phyloP scores from a whole-genome alignment of 1,140 invertebrate genomes.

The Acromyrmex echinatior region DNA sequence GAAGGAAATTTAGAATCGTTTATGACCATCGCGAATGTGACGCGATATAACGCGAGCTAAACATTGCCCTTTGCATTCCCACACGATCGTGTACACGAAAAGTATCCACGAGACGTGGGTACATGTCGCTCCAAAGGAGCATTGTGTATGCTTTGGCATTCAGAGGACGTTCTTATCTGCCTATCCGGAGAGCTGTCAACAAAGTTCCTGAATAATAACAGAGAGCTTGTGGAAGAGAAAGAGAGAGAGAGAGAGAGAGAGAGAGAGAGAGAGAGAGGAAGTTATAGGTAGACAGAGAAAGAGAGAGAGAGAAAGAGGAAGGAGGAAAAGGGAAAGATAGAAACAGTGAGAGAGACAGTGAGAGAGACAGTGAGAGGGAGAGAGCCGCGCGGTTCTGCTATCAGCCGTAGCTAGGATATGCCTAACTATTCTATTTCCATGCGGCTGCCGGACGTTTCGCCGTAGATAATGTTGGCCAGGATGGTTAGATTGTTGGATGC shows the following conservation, averaged over 20 bases:
- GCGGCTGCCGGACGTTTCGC: slow-evolving; percentile 83
- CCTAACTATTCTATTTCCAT: slow-evolving; percentile 84
- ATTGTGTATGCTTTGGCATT: slow-evolving; percentile 86
- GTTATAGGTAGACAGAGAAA: too few relatives aligned
- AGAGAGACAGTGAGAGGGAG: slow-evolving; percentile 51
- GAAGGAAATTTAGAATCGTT: slow-evolving; percentile 53
- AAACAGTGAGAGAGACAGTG: slow-evolving; percentile 2
- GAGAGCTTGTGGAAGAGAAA: slow-evolving; percentile 68
- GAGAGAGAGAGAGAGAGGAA: slow-evolving; percentile 19
- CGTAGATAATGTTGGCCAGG: slow-evolving; percentile 81
- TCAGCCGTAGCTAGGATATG: slow-evolving; percentile 84
- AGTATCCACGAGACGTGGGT: slow-evolving; percentile 74
- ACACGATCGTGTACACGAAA: slow-evolving; percentile 61
- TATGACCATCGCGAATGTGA: neutral
- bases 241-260: slow-evolving; percentile 58
- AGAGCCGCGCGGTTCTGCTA: slow-evolving; percentile 80
- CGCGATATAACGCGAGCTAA: slow-evolving; percentile 36
- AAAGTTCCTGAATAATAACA: slow-evolving; percentile 87
- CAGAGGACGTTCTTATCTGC: slow-evolving; percentile 86
- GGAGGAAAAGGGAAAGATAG: slow-evolving; percentile 38
- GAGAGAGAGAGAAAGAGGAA: neutral
- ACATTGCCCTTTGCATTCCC: slow-evolving; percentile 56
- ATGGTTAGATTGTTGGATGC: slow-evolving; percentile 74
- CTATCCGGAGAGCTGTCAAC: slow-evolving; percentile 87
- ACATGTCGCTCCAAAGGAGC: slow-evolving; percentile 74